A percentile compares a stretch with the other conserved stretches of the same genome.
These are phyloP conservation scores for Hemistola chrysoprasaria DNA, from an alignment of 2,888 invertebrate species.

Conservation along the genomic window DNA sequence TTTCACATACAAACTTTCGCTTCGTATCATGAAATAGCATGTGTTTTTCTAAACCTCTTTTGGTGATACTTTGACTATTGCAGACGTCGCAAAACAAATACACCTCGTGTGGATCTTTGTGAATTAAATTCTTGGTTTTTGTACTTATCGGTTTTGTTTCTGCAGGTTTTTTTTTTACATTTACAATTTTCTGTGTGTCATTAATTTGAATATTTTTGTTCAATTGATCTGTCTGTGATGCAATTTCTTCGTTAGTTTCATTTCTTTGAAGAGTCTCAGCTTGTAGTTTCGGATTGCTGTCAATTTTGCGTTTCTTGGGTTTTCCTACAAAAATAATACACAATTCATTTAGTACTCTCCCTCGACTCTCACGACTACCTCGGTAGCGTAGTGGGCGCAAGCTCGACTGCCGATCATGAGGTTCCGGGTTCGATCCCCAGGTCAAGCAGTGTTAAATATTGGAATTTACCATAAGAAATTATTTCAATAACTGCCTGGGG, in stretches of 20 bases:
- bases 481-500: no score
- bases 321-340: constrained; percentile 13
- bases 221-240: background rate
- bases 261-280: background rate
- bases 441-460: no score
- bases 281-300: constrained; percentile 1
- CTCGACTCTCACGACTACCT: no score
- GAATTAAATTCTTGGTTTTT: background rate
- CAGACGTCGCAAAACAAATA: constrained; percentile 15
- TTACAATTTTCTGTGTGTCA: no score
- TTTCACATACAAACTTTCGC: constrained; percentile 7
- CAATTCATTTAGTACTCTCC: background rate
- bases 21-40: constrained; percentile 14
- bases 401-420: no score
- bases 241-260: background rate
- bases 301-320: constrained; percentile 18
- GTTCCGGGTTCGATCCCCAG: no score
- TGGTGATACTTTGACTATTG: constrained; percentile 8
- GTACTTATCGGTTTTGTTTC: background rate
- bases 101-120: background rate
- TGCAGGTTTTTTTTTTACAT: background rate
- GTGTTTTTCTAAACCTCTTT: constrained; percentile 13
- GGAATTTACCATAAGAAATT: no score
- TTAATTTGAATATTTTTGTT: background rate
- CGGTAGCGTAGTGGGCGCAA: no score